A percentile compares a stretch with the other conserved stretches of the same genome.
phyloP scores from a whole-genome alignment of 2,113 vertebrate genomes.

The Chaenocephalus aceratus region DNA sequence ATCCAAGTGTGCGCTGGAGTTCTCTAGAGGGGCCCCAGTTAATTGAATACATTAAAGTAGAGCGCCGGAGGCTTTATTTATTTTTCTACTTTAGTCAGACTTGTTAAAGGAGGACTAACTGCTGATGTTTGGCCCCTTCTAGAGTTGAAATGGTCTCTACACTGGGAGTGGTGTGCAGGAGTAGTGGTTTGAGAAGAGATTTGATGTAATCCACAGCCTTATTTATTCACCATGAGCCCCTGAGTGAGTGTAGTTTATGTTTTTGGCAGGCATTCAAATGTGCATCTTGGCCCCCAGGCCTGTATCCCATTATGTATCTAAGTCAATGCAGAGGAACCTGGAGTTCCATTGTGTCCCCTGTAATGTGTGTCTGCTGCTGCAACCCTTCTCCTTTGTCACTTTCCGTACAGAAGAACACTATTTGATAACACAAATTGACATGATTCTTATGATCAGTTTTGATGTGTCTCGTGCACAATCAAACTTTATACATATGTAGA shows the following conservation, averaged over 20 bases:
- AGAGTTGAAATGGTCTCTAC: constrained; percentile 80
- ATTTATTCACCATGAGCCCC: constrained; percentile 82
- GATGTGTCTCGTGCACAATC: background rate
- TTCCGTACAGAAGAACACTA: constrained; percentile 17
- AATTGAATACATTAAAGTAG: constrained; percentile 90
- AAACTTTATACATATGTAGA: background rate
- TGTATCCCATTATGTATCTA: constrained; percentile 55
- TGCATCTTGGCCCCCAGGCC: constrained; percentile 62
- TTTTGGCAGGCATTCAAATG: constrained; percentile 79
- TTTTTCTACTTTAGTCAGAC: constrained; percentile 85
- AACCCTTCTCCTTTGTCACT: constrained; percentile 28
- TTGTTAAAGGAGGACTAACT: constrained; percentile 87
- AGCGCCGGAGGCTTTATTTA: constrained; percentile 86
- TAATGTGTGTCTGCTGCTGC: constrained; percentile 35
- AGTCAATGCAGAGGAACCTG: constrained; percentile 31
- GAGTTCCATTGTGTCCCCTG: constrained; percentile 36
- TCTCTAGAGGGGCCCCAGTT: constrained; percentile 86
- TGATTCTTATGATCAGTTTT: background rate
- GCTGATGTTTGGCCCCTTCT: constrained; percentile 82
- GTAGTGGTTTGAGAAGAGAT: constrained; percentile 74
- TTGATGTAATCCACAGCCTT: constrained; percentile 84
- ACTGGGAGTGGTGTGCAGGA: constrained; percentile 78
- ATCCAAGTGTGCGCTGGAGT: constrained; percentile 79
- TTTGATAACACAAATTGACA: constrained; percentile 7
- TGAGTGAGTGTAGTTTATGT: constrained; percentile 73